These are phyloP conservation scores for Geotrypetes seraphini DNA, from an alignment of 2,797 vertebrate genomes.

Conservation along the genomic window DNA sequence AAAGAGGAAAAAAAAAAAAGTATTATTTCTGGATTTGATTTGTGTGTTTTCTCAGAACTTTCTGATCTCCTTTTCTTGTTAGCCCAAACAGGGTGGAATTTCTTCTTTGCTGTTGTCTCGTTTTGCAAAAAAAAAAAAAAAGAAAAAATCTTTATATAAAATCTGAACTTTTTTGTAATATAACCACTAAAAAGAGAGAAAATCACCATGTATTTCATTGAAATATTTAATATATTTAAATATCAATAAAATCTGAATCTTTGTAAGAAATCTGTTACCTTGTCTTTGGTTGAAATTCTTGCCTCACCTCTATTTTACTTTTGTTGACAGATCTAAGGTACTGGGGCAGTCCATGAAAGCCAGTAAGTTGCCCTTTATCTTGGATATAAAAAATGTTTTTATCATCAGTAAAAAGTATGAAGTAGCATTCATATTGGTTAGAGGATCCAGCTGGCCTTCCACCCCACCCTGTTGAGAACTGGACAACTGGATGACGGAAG, in stretches of 20 bases:
- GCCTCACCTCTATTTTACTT: too few relatives aligned
- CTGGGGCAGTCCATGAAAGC: too few relatives aligned
- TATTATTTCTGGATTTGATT: constrained; percentile 5
- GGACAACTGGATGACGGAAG: too few relatives aligned
- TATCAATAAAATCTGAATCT: constrained; percentile 45
- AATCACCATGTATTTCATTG: constrained; percentile 42
- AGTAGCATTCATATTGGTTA: too few relatives aligned
- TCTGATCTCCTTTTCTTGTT: constrained; percentile 1
- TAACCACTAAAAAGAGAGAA: constrained; percentile 31
- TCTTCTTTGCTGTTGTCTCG: constrained; percentile 6
- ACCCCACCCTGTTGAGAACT: too few relatives aligned
- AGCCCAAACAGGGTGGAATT: neutral
- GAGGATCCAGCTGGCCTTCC: too few relatives aligned
- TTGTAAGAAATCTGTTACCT: constrained; percentile 31
- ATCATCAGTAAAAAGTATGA: too few relatives aligned
- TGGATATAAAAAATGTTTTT: too few relatives aligned
- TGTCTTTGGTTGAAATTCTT: neutral
- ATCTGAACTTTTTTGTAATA: constrained; percentile 28
- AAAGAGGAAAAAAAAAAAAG: neutral
- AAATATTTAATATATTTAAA: constrained; percentile 57
- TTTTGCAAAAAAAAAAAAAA: neutral
- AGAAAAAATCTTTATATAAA: constrained; percentile 9
- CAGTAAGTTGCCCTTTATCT: too few relatives aligned
- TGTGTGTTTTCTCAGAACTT: neutral
- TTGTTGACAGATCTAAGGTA: too few relatives aligned